A percentile compares a stretch with the other conserved stretches of the same genome.
Conservation (phyloP, 1,140 invertebrate species). For the Tyrophagus putrescentiae region DNA sequence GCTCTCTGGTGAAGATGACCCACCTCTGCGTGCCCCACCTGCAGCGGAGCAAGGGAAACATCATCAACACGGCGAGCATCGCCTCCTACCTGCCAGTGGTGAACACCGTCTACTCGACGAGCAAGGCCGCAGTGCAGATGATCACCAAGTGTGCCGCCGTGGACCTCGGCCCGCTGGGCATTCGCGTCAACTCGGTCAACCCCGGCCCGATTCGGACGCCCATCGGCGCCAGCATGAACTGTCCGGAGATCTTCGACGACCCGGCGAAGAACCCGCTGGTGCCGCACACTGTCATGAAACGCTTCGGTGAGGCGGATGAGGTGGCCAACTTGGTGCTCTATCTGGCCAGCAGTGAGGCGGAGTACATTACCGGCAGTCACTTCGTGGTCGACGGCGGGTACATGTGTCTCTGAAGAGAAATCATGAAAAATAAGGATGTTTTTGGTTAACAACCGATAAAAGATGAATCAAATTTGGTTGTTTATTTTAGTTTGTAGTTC, state of each 20-base stretch:
- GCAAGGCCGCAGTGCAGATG: conserved; percentile 32
- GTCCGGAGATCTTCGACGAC: background rate
- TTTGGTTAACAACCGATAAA: too few species aligned
- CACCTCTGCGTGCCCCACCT: conserved; percentile 65
- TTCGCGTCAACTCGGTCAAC: conserved; percentile 24
- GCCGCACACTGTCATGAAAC: conserved; percentile 12
- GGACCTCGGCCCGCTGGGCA: conserved; percentile 31
- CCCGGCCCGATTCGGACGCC: conserved; percentile 6
- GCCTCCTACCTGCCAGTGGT: conserved; percentile 44
- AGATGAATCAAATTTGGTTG: too few species aligned
- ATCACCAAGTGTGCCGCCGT: conserved; percentile 34
- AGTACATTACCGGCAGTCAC: conserved; percentile 61
- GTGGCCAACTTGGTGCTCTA: conserved; percentile 67
- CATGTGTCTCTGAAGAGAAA: conserved; percentile 21
- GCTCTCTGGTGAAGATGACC: conserved; percentile 39
- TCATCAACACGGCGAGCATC: conserved; percentile 79
- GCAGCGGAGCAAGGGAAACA: conserved; percentile 58
- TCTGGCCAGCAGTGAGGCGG: conserved; percentile 58
- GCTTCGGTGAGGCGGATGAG: conserved; percentile 48
- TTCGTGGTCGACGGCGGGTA: conserved; percentile 64
- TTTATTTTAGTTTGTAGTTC: too few species aligned
- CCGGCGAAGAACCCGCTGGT: background rate
- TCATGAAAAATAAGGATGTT: too few species aligned
- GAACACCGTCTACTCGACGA: conserved; percentile 29
- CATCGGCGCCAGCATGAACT: background rate